Conservation (phyloP, 1,140 invertebrate genomes). For the Acromyrmex heyeri region DNA sequence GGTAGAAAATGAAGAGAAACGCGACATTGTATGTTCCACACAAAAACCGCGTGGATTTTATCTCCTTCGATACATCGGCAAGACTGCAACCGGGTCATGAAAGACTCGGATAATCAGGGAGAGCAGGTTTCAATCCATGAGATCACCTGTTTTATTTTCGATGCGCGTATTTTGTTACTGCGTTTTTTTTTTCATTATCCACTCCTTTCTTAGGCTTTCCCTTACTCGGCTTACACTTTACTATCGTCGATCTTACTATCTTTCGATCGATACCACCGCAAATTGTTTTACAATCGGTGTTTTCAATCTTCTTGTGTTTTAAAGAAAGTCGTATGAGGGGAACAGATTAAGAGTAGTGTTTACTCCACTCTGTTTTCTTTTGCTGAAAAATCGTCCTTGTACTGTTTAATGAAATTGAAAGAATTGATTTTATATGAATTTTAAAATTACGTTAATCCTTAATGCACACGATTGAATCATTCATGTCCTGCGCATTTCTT, state of each 20-base stretch:
- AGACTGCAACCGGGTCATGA: constrained; percentile 72
- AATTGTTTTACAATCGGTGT: not conserved
- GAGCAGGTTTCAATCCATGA: constrained; percentile 55
- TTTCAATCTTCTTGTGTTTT: not conserved
- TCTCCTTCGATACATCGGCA: constrained; percentile 69
- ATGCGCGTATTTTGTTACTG: not conserved
- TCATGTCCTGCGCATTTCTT: no score
- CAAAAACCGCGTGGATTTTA: constrained; percentile 78
- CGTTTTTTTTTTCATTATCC: constrained; percentile 25
- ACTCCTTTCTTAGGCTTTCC: constrained; percentile 33
- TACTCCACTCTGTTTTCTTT: not conserved
- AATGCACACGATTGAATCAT: no score
- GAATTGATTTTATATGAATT: not conserved
- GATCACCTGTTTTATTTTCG: constrained; percentile 67
- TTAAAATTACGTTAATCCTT: not conserved
- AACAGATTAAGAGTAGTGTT: not conserved
- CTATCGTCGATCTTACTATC: not conserved
- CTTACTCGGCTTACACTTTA: constrained; percentile 5
- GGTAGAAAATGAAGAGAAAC: constrained; percentile 74
- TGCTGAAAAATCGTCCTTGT: not conserved
- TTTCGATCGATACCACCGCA: not conserved
- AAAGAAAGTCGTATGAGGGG: not conserved
- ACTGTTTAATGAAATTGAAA: not conserved
- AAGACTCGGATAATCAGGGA: constrained; percentile 42
- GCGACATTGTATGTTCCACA: constrained; percentile 81